These are phyloP conservation scores for Sturmia bella DNA, from an alignment of 2,888 invertebrate species.

Conservation along the genomic window DNA sequence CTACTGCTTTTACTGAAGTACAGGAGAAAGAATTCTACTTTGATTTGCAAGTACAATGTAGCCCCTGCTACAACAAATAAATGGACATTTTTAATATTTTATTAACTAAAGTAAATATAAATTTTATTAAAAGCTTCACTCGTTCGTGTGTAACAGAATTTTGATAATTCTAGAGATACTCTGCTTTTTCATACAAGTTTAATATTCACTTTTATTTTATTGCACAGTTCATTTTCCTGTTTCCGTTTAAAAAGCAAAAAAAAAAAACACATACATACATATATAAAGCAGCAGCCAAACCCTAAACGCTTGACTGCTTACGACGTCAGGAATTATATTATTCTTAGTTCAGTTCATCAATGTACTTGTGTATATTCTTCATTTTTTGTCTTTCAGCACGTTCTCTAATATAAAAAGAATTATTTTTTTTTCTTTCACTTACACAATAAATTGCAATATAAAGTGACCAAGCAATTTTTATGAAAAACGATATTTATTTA, in stretches of 20 bases:
- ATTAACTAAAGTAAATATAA: constrained; percentile 66
- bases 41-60: neutral
- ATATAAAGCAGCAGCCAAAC: constrained; percentile 32
- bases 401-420: constrained; percentile 17
- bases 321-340: constrained; percentile 53
- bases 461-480: constrained; percentile 71
- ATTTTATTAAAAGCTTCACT: constrained; percentile 58
- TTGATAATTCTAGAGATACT: constrained; percentile 36
- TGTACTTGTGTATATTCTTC: too few relatives aligned
- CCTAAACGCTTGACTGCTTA: constrained; percentile 60
- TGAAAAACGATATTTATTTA: constrained; percentile 70
- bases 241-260: constrained; percentile 35
- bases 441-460: constrained; percentile 69
- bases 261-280: too few relatives aligned
- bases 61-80: constrained; percentile 15
- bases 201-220: constrained; percentile 53
- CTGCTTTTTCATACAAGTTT: neutral
- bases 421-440: constrained; percentile 38
- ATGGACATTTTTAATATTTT: constrained; percentile 63
- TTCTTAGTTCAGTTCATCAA: constrained; percentile 29
- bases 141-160: constrained; percentile 39
- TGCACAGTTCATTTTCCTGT: constrained; percentile 59
- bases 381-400: constrained; percentile 1
- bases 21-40: constrained; percentile 4
- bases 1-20: constrained; percentile 7